phyloP scores from a whole-genome alignment of 2,113 vertebrate genomes.

The Austrofundulus limnaeus region DNA sequence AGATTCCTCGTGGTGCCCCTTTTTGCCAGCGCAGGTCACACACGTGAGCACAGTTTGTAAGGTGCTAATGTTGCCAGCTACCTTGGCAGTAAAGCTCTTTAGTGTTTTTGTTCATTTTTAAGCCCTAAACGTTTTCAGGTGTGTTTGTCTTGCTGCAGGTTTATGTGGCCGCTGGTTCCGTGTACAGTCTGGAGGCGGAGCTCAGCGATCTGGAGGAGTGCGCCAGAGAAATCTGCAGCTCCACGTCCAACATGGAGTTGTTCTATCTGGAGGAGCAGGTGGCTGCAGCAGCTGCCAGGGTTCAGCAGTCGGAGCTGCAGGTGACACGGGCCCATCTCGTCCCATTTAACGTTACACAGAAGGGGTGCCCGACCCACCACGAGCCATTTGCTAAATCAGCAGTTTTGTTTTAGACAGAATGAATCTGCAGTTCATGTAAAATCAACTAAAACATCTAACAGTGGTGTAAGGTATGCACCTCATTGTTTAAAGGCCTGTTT shows the following conservation, averaged over 20 bases:
- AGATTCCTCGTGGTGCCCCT: too few relatives aligned
- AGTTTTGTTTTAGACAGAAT: neutral
- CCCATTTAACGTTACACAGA: too few relatives aligned
- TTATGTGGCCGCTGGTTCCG: conserved; percentile 88
- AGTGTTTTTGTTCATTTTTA: neutral
- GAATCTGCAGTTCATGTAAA: too few relatives aligned
- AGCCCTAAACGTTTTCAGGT: neutral
- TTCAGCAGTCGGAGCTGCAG: conserved; percentile 94
- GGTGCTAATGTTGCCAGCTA: too few relatives aligned
- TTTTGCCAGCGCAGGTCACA: too few relatives aligned
- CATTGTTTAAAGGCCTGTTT: neutral
- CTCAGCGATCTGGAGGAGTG: conserved; percentile 87
- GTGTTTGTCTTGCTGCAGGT: conserved; percentile 78
- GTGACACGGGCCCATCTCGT: conserved; percentile 61
- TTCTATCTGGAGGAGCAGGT: conserved; percentile 92
- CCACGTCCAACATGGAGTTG: conserved; percentile 85
- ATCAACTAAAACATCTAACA: accelerated
- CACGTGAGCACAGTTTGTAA: too few relatives aligned
- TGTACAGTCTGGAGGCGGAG: conserved; percentile 90
- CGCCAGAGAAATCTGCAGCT: conserved; percentile 83
- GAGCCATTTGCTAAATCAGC: neutral
- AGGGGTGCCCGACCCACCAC: too few relatives aligned
- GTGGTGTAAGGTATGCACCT: neutral
- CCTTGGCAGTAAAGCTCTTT: neutral
- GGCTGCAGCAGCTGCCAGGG: conserved; percentile 90